A percentile compares a stretch with the other conserved stretches of the same genome.
Conservation (phyloP, 2,113 vertebrate genomes). For the Neodontobutis hainanensis region DNA sequence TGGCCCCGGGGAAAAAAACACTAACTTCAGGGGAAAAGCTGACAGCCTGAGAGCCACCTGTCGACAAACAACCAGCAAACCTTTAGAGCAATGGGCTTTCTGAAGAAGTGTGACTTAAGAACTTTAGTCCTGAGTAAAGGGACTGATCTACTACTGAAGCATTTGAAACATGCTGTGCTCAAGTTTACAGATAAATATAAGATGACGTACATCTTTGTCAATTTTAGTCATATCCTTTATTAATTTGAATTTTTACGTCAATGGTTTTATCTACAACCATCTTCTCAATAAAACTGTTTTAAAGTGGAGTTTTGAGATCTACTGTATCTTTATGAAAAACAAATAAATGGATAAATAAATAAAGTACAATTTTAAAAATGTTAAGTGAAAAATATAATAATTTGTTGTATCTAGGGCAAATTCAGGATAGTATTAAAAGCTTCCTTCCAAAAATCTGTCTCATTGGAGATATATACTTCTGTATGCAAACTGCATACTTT, state of each 20-base stretch:
- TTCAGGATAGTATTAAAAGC: not conserved
- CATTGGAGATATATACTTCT: not conserved
- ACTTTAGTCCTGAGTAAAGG: not conserved
- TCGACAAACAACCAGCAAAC: not conserved
- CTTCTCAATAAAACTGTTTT: too few relatives aligned
- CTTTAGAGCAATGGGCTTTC: not conserved
- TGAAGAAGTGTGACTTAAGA: not conserved
- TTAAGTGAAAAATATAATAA: too few relatives aligned
- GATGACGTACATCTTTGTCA: too few relatives aligned
- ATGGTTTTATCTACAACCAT: too few relatives aligned
- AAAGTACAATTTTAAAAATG: too few relatives aligned
- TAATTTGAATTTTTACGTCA: too few relatives aligned
- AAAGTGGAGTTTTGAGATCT: too few relatives aligned
- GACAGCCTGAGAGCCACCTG: slow-evolving; percentile 4
- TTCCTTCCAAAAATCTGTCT: not conserved
- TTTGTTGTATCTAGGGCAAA: not conserved
- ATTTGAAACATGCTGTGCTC: not conserved
- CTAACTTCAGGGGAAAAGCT: not conserved
- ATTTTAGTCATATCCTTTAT: too few relatives aligned
- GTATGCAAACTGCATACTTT: not conserved
- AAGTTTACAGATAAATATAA: too few relatives aligned
- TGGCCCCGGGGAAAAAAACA: slow-evolving; percentile 14
- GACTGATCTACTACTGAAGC: not conserved
- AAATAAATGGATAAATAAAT: too few relatives aligned
- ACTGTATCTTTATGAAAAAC: too few relatives aligned